Percentiles rank a stretch among this genome's conserved stretches.
phyloP scores from a whole-genome alignment of 2,113 vertebrate genomes.

The Odontesthes bonariensis region DNA sequence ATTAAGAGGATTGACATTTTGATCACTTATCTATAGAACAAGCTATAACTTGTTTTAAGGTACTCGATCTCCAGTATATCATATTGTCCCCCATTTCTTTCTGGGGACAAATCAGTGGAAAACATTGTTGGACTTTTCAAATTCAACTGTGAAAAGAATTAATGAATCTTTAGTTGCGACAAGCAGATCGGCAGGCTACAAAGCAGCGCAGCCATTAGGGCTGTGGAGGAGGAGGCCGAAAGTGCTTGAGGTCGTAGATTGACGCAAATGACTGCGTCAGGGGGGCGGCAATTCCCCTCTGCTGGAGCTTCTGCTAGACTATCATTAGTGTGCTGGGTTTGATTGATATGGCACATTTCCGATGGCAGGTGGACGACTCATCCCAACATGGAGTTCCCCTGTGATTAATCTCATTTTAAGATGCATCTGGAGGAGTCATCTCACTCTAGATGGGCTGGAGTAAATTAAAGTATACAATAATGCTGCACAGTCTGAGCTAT shows the following conservation, averaged over 20 bases:
- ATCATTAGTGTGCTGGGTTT: constrained; percentile 71
- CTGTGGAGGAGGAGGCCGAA: constrained; percentile 70
- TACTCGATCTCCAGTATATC: constrained; percentile 28
- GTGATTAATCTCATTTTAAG: constrained; percentile 76
- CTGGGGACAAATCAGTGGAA: constrained; percentile 36
- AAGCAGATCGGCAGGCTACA: constrained; percentile 65
- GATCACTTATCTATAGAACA: not conserved
- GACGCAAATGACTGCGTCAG: constrained; percentile 71
- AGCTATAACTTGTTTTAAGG: constrained; percentile 23
- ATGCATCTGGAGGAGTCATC: constrained; percentile 66
- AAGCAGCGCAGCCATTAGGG: constrained; percentile 72
- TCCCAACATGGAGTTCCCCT: constrained; percentile 59
- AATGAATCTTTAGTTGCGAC: constrained; percentile 66
- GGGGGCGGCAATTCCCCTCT: constrained; percentile 60
- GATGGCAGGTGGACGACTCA: constrained; percentile 74
- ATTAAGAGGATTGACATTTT: not conserved
- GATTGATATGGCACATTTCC: constrained; percentile 77
- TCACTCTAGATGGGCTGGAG: constrained; percentile 49
- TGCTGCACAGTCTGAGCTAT: constrained; percentile 25
- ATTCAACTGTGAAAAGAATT: constrained; percentile 37
- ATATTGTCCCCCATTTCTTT: constrained; percentile 43
- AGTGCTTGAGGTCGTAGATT: constrained; percentile 60
- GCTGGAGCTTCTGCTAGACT: constrained; percentile 61
- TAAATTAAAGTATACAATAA: constrained; percentile 68
- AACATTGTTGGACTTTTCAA: constrained; percentile 52